Conservation (phyloP, 2,888 invertebrate genomes). For the Agriopis leucophaearia region DNA sequence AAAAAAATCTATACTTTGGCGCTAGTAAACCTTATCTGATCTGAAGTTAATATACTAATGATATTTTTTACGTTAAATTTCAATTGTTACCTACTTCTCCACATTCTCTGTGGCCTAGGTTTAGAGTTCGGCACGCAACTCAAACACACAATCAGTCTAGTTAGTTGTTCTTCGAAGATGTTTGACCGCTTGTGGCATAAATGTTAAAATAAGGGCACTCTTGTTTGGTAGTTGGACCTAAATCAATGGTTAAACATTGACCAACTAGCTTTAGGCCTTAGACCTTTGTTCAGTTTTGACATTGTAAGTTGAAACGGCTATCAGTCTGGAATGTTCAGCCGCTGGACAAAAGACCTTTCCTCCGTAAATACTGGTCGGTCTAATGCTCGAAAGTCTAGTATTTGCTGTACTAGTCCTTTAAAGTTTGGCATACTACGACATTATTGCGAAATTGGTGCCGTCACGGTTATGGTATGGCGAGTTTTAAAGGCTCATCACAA, state of each 20-base stretch:
- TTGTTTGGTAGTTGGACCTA: constrained; percentile 22
- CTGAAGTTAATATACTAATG: too few relatives aligned
- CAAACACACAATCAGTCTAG: constrained; percentile 58
- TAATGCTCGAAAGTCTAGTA: background rate
- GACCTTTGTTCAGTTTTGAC: constrained; percentile 8
- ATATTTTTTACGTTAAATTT: too few relatives aligned
- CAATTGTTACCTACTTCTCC: background rate
- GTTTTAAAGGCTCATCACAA: too few relatives aligned
- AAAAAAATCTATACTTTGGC: too few relatives aligned
- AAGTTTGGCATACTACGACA: background rate
- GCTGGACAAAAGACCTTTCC: background rate
- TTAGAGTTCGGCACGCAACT: constrained; percentile 44
- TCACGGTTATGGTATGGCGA: too few relatives aligned
- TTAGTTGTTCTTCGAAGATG: constrained; percentile 44
- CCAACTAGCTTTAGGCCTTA: constrained; percentile 16
- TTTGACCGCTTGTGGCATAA: constrained; percentile 49
- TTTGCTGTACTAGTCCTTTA: background rate
- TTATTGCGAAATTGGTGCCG: background rate
- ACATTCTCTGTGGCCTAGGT: constrained; percentile 17
- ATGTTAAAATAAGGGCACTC: constrained; percentile 45
- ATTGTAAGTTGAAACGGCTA: background rate
- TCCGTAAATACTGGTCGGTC: background rate
- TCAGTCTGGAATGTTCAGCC: constrained; percentile 1
- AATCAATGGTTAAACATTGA: constrained; percentile 29
- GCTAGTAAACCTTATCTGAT: too few relatives aligned